These are phyloP conservation scores for Caretta caretta DNA, from an alignment of 2,113 vertebrate genomes.

Conservation along the genomic window DNA sequence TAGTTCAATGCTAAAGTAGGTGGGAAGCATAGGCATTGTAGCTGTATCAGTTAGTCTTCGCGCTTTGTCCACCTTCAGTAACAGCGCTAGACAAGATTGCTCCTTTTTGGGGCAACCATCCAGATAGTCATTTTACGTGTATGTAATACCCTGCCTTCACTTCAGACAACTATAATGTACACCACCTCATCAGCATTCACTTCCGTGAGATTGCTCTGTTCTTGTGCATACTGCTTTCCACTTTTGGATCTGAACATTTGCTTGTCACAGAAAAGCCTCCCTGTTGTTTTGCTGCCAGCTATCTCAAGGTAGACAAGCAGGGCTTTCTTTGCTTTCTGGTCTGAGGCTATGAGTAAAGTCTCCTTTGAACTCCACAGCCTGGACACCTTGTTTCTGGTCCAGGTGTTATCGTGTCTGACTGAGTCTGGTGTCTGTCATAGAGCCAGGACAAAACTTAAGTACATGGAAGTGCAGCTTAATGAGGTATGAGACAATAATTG, in stretches of 20 bases:
- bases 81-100: neutral
- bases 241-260: neutral
- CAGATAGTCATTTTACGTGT: neutral
- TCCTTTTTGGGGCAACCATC: neutral
- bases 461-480: neutral
- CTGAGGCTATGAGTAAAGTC: neutral
- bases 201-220: neutral
- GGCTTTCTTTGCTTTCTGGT: neutral
- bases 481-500: slow-evolving; percentile 12
- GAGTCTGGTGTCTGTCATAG: neutral
- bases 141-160: rapidly evolving
- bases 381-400: neutral
- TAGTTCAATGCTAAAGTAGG: rapidly evolving
- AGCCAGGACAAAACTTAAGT: slow-evolving; percentile 9
- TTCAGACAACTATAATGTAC: neutral
- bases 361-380: neutral
- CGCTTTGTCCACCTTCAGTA: neutral
- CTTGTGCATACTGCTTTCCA: neutral
- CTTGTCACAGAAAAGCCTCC: neutral
- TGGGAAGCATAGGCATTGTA: neutral
- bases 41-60: rapidly evolving
- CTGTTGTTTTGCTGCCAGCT: neutral
- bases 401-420: neutral
- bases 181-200: neutral
- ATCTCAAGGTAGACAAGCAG: neutral